Conservation (phyloP, 2,888 invertebrate species). For the Drosophila peninsularis region DNA sequence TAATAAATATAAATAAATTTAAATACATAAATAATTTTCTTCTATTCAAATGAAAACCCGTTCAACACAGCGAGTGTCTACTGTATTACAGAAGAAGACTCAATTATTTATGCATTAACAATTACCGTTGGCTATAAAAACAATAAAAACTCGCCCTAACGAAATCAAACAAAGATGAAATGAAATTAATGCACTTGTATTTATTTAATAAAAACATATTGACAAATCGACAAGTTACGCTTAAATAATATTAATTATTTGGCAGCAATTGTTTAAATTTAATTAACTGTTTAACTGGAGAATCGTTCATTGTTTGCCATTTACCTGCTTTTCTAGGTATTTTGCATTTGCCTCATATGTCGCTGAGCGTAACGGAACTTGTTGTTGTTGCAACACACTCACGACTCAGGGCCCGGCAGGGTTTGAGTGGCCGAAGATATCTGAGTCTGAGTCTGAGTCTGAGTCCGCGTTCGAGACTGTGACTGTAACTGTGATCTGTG, state of each 20-base stretch:
- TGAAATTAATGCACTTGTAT: neutral
- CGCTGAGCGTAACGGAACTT: slow-evolving; percentile 14
- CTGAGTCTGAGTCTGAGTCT: neutral
- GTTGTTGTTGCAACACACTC: slow-evolving; percentile 11
- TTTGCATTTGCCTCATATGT: slow-evolving; percentile 18
- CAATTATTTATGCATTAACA: neutral
- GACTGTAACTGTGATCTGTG: slow-evolving; percentile 2
- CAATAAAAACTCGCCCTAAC: neutral
- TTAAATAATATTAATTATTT: slow-evolving; percentile 8
- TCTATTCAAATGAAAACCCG: neutral
- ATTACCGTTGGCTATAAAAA: neutral
- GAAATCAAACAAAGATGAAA: slow-evolving; percentile 5
- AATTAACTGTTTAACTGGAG: slow-evolving; percentile 11
- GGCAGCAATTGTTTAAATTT: slow-evolving; percentile 2
- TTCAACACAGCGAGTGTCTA: neutral
- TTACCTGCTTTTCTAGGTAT: slow-evolving; percentile 24
- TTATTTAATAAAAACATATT: neutral
- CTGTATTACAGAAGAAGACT: slow-evolving; percentile 2
- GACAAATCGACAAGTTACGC: neutral
- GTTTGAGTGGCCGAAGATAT: neutral
- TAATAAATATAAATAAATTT: neutral
- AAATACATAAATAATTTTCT: neutral
- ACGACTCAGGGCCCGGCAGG: slow-evolving; percentile 8
- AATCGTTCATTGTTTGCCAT: slow-evolving; percentile 3
- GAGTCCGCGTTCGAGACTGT: neutral